These are phyloP conservation scores for Drosophila subsilvestris DNA, from an alignment of 2,888 invertebrate species.

Conservation along the genomic window DNA sequence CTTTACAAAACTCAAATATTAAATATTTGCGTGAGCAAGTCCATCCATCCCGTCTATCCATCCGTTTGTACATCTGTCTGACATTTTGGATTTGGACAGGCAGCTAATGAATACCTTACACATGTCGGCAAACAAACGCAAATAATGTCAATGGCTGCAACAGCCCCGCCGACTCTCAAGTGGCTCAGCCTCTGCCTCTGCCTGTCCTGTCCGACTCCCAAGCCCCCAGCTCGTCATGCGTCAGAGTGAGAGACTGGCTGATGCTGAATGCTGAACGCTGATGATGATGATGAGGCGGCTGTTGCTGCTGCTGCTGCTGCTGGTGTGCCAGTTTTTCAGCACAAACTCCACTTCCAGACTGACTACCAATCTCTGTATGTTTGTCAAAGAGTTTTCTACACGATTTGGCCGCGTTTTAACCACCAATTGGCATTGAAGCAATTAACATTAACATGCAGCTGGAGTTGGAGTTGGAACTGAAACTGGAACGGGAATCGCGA, in stretches of 20 bases:
- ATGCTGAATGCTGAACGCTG: constrained; percentile 32
- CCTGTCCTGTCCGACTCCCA: constrained; percentile 22
- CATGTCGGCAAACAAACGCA: constrained; percentile 75
- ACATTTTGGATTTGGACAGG: constrained; percentile 71
- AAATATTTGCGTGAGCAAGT: constrained; percentile 69
- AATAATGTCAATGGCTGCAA: constrained; percentile 73
- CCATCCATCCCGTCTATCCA: constrained; percentile 16
- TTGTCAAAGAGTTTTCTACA: constrained; percentile 77
- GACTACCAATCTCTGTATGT: constrained; percentile 61
- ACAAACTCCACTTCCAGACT: constrained; percentile 46
- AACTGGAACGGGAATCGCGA: constrained; percentile 60
- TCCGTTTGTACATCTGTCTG: constrained; percentile 52
- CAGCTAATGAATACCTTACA: constrained; percentile 78
- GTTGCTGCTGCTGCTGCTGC: constrained; percentile 25
- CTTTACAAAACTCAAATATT: constrained; percentile 68
- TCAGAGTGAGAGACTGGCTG: constrained; percentile 50
- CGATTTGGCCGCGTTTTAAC: constrained; percentile 75
- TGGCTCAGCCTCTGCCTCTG: neutral
- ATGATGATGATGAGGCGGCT: constrained; percentile 30
- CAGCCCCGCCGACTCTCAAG: constrained; percentile 49
- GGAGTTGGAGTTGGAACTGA: constrained; percentile 15
- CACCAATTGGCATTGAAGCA: constrained; percentile 78
- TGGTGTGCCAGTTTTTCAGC: constrained; percentile 68
- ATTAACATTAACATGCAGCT: constrained; percentile 79
- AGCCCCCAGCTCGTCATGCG: constrained; percentile 58